These are phyloP conservation scores for Aplysina aerophoba DNA, from an alignment of 37 sponge, comb jelly and placozoan species.

Conservation along the genomic window DNA sequence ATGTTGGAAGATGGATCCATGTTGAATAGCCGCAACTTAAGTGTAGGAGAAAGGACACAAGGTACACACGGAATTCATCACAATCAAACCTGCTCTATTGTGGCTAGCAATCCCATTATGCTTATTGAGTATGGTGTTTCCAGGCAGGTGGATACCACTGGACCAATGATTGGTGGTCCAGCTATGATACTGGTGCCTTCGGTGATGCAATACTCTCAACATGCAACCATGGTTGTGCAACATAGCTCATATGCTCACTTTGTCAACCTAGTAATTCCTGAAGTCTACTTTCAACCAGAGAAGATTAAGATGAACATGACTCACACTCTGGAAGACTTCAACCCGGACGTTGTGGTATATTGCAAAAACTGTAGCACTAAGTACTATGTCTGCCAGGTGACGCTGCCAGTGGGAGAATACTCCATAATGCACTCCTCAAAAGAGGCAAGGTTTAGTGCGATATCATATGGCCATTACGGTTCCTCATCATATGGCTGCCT, in stretches of 20 bases:
- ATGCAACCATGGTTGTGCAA: not conserved
- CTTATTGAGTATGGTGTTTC: not conserved
- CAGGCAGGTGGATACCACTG: not conserved
- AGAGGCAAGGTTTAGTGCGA: not conserved
- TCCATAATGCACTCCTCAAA: not conserved
- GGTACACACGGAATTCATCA: not conserved
- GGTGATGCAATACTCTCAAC: not conserved
- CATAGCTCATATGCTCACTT: not conserved
- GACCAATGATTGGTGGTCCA: not conserved
- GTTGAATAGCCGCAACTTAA: too few species aligned
- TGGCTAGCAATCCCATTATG: not conserved
- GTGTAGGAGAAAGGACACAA: not conserved
- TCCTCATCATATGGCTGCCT: not conserved
- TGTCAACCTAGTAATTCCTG: not conserved
- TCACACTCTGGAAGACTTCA: not conserved
- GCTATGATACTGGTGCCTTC: constrained; percentile 31
- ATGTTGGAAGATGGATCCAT: not conserved
- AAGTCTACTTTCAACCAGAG: not conserved
- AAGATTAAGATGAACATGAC: not conserved
- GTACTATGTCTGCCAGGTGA: not conserved
- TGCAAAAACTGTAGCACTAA: constrained; percentile 11
- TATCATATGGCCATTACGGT: not conserved
- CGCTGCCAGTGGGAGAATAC: constrained; percentile 1
- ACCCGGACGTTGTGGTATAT: not conserved
- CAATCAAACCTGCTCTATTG: not conserved